phyloP scores from a whole-genome alignment of 2,797 vertebrate genomes.

The Antennarius maculatus region DNA sequence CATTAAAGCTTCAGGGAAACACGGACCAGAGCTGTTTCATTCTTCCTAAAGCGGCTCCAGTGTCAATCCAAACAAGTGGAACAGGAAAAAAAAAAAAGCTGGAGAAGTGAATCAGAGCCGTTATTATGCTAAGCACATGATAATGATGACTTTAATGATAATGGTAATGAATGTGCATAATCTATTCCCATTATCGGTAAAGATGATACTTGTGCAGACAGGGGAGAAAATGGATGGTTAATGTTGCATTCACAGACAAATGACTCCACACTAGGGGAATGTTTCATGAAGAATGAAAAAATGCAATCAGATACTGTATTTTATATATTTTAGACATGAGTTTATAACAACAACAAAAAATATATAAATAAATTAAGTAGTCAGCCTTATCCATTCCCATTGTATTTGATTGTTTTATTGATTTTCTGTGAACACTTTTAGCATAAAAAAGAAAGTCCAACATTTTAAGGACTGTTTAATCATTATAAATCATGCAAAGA shows the following conservation, averaged over 20 bases:
- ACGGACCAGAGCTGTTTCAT: conserved; percentile 18
- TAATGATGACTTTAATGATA: conserved; percentile 75
- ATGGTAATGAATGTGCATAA: conserved; percentile 79
- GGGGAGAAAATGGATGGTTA: conserved; percentile 61
- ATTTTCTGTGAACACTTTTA: background rate
- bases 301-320: background rate
- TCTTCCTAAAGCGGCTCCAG: conserved; percentile 8
- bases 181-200: conserved; percentile 70
- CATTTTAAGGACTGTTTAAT: background rate
- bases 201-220: conserved; percentile 48
- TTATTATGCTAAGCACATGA: conserved; percentile 63
- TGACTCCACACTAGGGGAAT: conserved; percentile 41
- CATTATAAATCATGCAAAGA: background rate
- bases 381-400: background rate
- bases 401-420: background rate
- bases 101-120: conserved; percentile 36
- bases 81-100: background rate
- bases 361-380: background rate
- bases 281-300: conserved; percentile 39
- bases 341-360: too few relatives aligned
- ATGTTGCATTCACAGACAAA: conserved; percentile 68
- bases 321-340: conserved; percentile 1
- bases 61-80: conserved; percentile 29
- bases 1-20: conserved; percentile 35
- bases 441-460: background rate